phyloP scores from a whole-genome alignment of 1,140 invertebrate species.

The Drosophila jambulina region DNA sequence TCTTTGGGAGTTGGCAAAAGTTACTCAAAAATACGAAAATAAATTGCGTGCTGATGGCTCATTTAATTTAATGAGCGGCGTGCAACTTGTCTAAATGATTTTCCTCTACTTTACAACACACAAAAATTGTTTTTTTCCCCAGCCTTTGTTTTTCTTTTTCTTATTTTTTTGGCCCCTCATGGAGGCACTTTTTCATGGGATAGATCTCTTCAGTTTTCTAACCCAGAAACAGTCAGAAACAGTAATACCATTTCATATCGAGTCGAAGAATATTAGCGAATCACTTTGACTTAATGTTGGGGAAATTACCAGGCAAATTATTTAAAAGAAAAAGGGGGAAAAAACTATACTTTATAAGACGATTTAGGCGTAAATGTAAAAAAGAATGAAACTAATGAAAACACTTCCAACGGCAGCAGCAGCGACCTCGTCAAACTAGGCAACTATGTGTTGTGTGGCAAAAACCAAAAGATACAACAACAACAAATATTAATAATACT shows the following conservation, averaged over 20 bases:
- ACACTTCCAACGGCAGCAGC: constrained; percentile 54
- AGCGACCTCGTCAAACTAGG: constrained; percentile 59
- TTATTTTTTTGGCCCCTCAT: constrained; percentile 1
- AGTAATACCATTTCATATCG: constrained; percentile 54
- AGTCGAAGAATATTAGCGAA: constrained; percentile 65
- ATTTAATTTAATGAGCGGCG: constrained; percentile 85
- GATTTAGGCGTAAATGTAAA: constrained; percentile 71
- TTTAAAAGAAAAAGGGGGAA: constrained; percentile 33
- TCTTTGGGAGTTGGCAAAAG: constrained; percentile 55
- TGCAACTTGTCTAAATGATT: constrained; percentile 85
- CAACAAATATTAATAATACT: constrained; percentile 22
- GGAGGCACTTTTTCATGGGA: constrained; percentile 23
- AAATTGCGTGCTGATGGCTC: constrained; percentile 85
- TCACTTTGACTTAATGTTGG: constrained; percentile 66
- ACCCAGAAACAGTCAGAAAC: constrained; percentile 38
- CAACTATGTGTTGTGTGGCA: constrained; percentile 43
- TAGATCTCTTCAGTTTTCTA: constrained; percentile 20
- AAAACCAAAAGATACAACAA: constrained; percentile 20
- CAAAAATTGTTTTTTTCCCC: constrained; percentile 13
- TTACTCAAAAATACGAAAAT: constrained; percentile 85
- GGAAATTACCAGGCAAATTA: constrained; percentile 57
- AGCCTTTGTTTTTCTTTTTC: background rate
- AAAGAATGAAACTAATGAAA: constrained; percentile 82
- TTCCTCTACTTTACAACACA: constrained; percentile 65
- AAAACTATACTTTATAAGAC: constrained; percentile 56